Conservation (phyloP, 2,797 vertebrate species). For the Hemitrygon akajei region DNA sequence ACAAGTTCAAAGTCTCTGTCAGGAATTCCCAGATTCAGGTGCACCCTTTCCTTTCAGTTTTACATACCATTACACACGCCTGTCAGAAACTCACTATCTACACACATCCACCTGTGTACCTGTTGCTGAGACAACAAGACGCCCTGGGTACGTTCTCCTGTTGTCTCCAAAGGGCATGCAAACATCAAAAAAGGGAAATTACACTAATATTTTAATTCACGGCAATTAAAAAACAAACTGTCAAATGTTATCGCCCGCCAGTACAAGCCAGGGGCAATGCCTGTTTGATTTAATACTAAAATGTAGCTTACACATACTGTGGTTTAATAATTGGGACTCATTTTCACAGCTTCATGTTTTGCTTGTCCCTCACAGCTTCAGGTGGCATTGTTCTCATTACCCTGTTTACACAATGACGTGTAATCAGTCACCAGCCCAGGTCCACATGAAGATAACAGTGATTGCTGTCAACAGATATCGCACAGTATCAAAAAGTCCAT, state of each 20-base stretch:
- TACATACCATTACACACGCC: not conserved
- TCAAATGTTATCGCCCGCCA: not conserved
- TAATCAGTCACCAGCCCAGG: not conserved
- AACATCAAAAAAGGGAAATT: not conserved
- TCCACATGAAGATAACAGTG: slow-evolving; percentile 9
- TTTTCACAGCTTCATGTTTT: not conserved
- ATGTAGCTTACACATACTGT: not conserved
- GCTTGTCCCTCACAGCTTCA: not conserved
- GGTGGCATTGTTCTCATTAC: not conserved
- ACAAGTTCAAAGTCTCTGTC: not conserved
- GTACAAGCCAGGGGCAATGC: not conserved
- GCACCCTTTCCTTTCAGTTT: not conserved
- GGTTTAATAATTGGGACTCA: not conserved
- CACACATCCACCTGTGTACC: not conserved
- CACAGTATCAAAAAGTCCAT: not conserved
- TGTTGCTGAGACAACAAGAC: not conserved
- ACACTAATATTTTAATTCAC: too few species aligned
- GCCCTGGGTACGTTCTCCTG: not conserved
- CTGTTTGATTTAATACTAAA: not conserved
- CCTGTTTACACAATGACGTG: not conserved
- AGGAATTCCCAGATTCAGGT: not conserved
- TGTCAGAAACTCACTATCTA: not conserved
- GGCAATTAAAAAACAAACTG: not conserved
- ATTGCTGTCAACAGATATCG: not conserved
- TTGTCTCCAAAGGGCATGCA: not conserved